Conservation (phyloP, 2,888 invertebrate genomes). For the Drosophila affinis region DNA sequence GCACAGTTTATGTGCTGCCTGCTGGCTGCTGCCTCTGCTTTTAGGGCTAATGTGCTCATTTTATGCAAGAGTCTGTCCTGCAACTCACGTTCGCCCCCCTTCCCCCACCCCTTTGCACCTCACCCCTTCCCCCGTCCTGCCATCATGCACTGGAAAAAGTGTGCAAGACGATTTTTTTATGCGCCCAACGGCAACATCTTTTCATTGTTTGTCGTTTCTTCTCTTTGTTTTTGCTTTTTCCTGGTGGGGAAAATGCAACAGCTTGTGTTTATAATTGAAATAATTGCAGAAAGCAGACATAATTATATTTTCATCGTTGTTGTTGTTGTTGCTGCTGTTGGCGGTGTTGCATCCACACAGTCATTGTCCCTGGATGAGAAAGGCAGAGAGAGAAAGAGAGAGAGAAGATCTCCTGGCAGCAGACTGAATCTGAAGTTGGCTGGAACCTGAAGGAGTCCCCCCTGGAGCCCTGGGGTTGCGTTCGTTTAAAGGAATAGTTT, state of each 20-base stretch:
- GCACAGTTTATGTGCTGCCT: slow-evolving; percentile 9
- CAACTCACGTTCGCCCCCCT: slow-evolving; percentile 14
- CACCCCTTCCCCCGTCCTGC: too few relatives aligned
- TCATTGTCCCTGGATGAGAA: slow-evolving; percentile 1
- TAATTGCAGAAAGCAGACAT: slow-evolving; percentile 72
- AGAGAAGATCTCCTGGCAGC: background rate
- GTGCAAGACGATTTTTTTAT: slow-evolving; percentile 60
- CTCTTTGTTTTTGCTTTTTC: slow-evolving; percentile 16
- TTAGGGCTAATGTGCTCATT: slow-evolving; percentile 73
- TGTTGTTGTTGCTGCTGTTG: background rate
- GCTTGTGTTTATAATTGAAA: slow-evolving; percentile 76
- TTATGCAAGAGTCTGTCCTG: slow-evolving; percentile 43
- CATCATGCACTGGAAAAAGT: slow-evolving; percentile 29
- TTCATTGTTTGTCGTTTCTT: slow-evolving; percentile 52
- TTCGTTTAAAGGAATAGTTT: slow-evolving; percentile 15
- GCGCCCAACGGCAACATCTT: slow-evolving; percentile 38
- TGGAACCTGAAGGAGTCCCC: background rate
- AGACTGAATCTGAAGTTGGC: background rate
- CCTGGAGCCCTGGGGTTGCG: background rate
- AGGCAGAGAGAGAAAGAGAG: background rate
- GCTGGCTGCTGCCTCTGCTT: slow-evolving; percentile 46
- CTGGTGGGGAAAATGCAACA: slow-evolving; percentile 61
- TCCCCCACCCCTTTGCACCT: background rate
- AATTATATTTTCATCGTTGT: slow-evolving; percentile 63
- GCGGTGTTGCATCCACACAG: slow-evolving; percentile 1